Evolutionary conservation across 2,888 invertebrate species (phyloP).

Genomic region (Neoascia interrupta): DNA sequence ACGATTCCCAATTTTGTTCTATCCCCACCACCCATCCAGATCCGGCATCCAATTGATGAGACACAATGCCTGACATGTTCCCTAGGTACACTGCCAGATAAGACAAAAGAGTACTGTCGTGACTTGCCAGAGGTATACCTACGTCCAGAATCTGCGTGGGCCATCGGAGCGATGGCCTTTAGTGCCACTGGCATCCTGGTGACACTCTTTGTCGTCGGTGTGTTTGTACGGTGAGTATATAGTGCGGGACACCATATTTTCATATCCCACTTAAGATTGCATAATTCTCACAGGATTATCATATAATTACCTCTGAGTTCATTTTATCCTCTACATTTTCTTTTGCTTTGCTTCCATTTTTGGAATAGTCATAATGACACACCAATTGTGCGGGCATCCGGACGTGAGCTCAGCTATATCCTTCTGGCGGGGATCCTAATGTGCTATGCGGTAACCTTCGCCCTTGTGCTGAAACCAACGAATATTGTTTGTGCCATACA

Average conservation of each 20-base stretch:
- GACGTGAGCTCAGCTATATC: slow-evolving; percentile 93
- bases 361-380: slow-evolving; percentile 89
- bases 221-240: slow-evolving; percentile 86
- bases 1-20: slow-evolving; percentile 8
- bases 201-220: slow-evolving; percentile 88
- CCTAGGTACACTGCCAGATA: slow-evolving; percentile 90
- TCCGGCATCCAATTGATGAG: slow-evolving; percentile 89
- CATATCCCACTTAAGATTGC: slow-evolving; percentile 19
- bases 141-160: slow-evolving; percentile 91
- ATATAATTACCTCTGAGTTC: slow-evolving; percentile 54
- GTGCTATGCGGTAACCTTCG: slow-evolving; percentile 96
- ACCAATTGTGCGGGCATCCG: slow-evolving; percentile 97
- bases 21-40: no score
- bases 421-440: slow-evolving; percentile 93
- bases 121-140: slow-evolving; percentile 91
- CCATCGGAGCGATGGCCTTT: slow-evolving; percentile 95
- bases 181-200: slow-evolving; percentile 91
- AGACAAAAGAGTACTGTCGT: slow-evolving; percentile 86
- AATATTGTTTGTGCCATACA: slow-evolving; percentile 94
- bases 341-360: neutral
- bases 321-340: slow-evolving; percentile 3
- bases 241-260: no score
- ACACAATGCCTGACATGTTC: slow-evolving; percentile 92
- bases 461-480: slow-evolving; percentile 91
- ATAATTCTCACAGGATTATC: slow-evolving; percentile 43